Evolutionary conservation across 2,888 invertebrate species (phyloP).

Genomic region (Cataglyphis altisquamis): DNA sequence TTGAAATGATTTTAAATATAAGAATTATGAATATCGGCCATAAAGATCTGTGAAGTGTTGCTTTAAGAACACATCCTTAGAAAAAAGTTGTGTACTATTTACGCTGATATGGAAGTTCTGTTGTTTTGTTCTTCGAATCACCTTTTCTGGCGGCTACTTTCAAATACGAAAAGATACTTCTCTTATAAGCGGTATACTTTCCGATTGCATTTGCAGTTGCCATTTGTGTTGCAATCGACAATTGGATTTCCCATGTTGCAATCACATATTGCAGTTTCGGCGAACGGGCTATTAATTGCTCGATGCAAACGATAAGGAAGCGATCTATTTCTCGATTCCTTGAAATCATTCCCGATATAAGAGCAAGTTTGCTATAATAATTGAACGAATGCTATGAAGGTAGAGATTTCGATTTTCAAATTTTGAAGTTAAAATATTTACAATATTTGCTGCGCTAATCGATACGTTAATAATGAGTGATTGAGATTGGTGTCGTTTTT

Average conservation of each 20-base stretch:
- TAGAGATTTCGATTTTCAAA: not conserved
- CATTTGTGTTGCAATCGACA: conserved; percentile 24
- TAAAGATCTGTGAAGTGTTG: not conserved
- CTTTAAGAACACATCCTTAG: conserved; percentile 54
- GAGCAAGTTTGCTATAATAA: not conserved
- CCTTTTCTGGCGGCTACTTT: conserved; percentile 64
- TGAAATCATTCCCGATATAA: not conserved
- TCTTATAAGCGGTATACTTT: conserved; percentile 51
- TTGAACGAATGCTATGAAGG: not conserved
- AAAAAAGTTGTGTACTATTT: conserved; percentile 55
- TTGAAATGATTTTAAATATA: no score
- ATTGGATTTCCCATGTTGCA: conserved; percentile 37
- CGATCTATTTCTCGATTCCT: conserved; percentile 2
- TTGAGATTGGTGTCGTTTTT: not conserved
- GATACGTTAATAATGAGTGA: not conserved
- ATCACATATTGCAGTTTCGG: conserved; percentile 39
- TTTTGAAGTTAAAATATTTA: not conserved
- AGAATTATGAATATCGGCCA: no score
- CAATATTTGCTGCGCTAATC: not conserved
- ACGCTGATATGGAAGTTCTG: conserved; percentile 63
- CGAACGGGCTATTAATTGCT: conserved; percentile 26
- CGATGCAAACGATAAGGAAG: not conserved
- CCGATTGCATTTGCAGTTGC: conserved; percentile 58
- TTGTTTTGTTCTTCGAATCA: conserved; percentile 23
- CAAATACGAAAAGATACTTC: conserved; percentile 67